A percentile compares a stretch with the other conserved stretches of the same genome.
phyloP scores from a whole-genome alignment of 2,888 invertebrate species.

The Dicyrtomina minuta region DNA sequence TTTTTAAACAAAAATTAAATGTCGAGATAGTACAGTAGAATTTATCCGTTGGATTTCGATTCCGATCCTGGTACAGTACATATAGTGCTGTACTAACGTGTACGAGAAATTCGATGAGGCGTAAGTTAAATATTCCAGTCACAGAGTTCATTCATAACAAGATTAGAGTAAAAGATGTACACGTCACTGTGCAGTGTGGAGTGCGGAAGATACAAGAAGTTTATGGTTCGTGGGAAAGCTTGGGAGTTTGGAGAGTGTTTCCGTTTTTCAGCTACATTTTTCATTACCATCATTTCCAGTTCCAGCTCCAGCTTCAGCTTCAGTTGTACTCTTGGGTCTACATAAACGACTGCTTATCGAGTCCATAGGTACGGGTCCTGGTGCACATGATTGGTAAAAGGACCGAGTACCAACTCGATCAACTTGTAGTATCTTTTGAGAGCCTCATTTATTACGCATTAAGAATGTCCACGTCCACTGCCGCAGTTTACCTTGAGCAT shows the following conservation, averaged over 20 bases:
- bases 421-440: neutral
- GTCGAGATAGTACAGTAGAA: no score
- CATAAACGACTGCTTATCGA: no score
- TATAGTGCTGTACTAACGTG: no score
- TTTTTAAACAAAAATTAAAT: no score
- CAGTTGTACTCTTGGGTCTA: slow-evolving; percentile 5
- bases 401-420: no score
- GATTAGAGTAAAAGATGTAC: neutral
- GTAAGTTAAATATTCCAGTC: slow-evolving; percentile 13
- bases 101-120: neutral
- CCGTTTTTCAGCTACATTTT: slow-evolving; percentile 19
- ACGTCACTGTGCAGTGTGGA: neutral
- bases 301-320: no score
- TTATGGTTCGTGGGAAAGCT: slow-evolving; percentile 19
- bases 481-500: no score
- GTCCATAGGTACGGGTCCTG: no score
- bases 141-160: neutral
- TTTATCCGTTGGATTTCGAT: no score
- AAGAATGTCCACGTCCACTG: no score
- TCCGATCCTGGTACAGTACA: no score
- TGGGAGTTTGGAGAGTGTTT: slow-evolving; percentile 4
- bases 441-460: slow-evolving; percentile 5
- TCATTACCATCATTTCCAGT: no score
- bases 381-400: neutral
- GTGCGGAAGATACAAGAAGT: neutral